A percentile compares a stretch with the other conserved stretches of the same genome.
Conservation (phyloP, 2,797 vertebrate species). For the Micromesistius poutassou region DNA sequence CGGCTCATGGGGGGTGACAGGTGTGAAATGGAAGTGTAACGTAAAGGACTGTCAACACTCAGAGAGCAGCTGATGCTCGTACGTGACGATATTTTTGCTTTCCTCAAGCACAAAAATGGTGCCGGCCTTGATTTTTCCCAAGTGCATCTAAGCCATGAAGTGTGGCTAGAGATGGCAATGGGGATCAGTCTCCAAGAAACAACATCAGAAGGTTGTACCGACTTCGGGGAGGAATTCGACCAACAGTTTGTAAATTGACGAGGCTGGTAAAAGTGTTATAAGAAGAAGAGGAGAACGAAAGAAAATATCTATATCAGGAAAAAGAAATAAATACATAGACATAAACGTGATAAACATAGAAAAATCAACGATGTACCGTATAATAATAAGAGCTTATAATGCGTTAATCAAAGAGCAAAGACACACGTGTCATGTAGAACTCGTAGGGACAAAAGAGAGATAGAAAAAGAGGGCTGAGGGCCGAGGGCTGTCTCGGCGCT, state of each 20-base stretch:
- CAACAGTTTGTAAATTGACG: conserved; percentile 39
- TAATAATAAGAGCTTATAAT: background rate
- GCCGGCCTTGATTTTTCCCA: conserved; percentile 59
- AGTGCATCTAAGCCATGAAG: conserved; percentile 57
- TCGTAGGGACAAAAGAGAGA: background rate
- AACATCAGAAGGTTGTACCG: conserved; percentile 33
- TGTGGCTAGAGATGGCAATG: conserved; percentile 36
- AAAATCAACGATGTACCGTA: background rate
- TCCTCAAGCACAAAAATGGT: conserved; percentile 30
- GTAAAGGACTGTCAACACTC: conserved; percentile 45
- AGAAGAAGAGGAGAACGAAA: conserved; percentile 28
- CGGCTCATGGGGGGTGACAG: conserved; percentile 50
- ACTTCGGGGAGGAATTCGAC: conserved; percentile 37
- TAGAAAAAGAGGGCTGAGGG: background rate
- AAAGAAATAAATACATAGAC: background rate
- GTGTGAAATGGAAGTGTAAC: conserved; percentile 65
- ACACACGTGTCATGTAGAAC: background rate
- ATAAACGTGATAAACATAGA: background rate
- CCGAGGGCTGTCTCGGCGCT: conserved; percentile 3
- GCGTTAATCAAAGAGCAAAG: background rate
- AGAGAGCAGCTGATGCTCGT: too few species aligned
- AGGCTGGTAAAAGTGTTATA: conserved; percentile 23
- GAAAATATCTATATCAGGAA: background rate
- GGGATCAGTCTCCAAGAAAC: conserved; percentile 48
- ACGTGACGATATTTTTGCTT: conserved; percentile 16